Evolutionary conservation across 1,140 invertebrate species (phyloP).

Genomic region (Periplaneta americana): DNA sequence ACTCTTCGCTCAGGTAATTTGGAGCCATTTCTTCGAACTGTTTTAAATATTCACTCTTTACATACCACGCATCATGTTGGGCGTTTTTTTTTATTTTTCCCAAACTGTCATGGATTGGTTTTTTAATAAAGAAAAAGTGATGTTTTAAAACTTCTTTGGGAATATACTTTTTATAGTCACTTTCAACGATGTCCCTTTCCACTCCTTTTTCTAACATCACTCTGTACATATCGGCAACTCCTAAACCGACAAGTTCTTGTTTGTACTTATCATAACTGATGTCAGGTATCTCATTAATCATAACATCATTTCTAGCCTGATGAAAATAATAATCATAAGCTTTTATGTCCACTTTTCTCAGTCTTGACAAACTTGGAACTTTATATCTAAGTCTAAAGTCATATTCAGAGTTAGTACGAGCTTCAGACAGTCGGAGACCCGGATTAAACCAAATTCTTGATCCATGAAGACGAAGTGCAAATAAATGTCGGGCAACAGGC

Average conservation of each 20-base stretch:
- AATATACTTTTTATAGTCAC: constrained; percentile 73
- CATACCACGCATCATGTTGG: constrained; percentile 51
- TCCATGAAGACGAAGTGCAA: constrained; percentile 57
- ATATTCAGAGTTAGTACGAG: constrained; percentile 47
- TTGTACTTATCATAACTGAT: constrained; percentile 69
- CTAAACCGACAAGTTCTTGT: constrained; percentile 69
- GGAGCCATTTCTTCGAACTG: constrained; percentile 71
- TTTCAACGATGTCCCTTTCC: constrained; percentile 56
- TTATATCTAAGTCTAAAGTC: constrained; percentile 76
- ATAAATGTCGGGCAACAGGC: constrained; percentile 69
- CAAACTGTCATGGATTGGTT: constrained; percentile 64
- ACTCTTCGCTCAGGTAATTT: constrained; percentile 74
- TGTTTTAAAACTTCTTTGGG: constrained; percentile 68
- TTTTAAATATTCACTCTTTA: constrained; percentile 72
- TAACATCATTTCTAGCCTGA: constrained; percentile 74
- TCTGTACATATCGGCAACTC: constrained; percentile 75
- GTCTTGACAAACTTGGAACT: constrained; percentile 50
- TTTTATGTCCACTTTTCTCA: constrained; percentile 61
- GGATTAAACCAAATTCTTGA: constrained; percentile 59
- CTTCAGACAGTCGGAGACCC: constrained; percentile 44
- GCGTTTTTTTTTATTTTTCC: constrained; percentile 44
- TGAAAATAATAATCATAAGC: constrained; percentile 82
- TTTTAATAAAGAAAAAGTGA: constrained; percentile 68
- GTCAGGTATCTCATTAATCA: constrained; percentile 70
- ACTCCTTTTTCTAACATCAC: constrained; percentile 66